phyloP scores from a whole-genome alignment of 2,888 invertebrate genomes.

The Ditula angustiorana region DNA sequence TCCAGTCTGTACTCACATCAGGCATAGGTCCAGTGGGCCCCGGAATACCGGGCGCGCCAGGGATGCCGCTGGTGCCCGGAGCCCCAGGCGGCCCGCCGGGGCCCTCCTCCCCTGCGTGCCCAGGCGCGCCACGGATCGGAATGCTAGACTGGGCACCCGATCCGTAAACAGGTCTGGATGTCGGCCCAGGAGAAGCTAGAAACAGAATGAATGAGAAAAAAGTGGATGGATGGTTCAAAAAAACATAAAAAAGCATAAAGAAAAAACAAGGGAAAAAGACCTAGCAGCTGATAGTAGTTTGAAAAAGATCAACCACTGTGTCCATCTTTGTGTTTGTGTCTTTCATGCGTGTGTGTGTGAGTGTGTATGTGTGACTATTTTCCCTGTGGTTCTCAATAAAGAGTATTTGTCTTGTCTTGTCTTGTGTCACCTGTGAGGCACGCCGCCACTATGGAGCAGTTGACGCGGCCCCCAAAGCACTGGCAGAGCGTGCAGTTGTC shows the following conservation, averaged over 20 bases:
- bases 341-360: conserved; percentile 35
- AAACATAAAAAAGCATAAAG: no score
- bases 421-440: conserved; percentile 10
- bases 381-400: background rate
- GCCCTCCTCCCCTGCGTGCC: conserved; percentile 84
- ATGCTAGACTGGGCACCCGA: conserved; percentile 51
- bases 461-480: conserved; percentile 88
- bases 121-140: conserved; percentile 81
- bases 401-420: background rate
- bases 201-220: no score
- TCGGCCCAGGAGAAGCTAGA: conserved; percentile 42
- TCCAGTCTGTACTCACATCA: conserved; percentile 79
- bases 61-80: conserved; percentile 86
- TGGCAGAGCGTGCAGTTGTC: conserved; percentile 90
- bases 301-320: no score
- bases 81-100: conserved; percentile 86
- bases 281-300: no score
- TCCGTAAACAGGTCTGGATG: conserved; percentile 46
- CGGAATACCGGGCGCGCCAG: conserved; percentile 88
- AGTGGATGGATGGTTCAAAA: no score
- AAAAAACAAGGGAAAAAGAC: no score
- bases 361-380: no score
- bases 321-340: no score
- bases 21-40: conserved; percentile 91
- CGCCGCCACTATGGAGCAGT: conserved; percentile 75